Conservation (phyloP, 1,140 invertebrate species). For the Aphelinus certus region DNA sequence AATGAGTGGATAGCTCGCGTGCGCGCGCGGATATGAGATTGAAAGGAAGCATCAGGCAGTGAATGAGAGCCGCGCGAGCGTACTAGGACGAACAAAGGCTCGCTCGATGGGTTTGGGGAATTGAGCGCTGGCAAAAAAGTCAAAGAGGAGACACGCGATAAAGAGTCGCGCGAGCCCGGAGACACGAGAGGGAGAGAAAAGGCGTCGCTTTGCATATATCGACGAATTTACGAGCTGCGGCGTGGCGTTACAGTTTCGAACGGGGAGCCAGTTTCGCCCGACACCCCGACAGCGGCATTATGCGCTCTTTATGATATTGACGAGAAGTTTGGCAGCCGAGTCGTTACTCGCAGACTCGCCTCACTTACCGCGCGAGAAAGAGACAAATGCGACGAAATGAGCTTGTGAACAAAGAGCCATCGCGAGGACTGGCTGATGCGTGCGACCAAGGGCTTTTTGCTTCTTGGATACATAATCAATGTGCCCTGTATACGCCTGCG, state of each 20-base stretch:
- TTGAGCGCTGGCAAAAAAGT: neutral
- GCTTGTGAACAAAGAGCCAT: neutral
- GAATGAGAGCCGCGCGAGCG: conserved; percentile 16
- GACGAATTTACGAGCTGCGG: conserved; percentile 55
- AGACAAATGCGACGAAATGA: neutral
- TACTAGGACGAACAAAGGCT: conserved; percentile 21
- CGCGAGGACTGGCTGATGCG: too few species aligned
- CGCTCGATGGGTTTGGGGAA: conserved; percentile 18
- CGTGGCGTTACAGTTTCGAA: conserved; percentile 47
- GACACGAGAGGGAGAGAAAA: conserved; percentile 11
- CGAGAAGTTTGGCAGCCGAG: conserved; percentile 41
- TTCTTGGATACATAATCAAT: too few species aligned
- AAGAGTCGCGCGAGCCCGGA: neutral
- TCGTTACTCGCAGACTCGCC: conserved; percentile 24
- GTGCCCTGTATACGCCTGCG: too few species aligned
- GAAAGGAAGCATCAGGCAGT: conserved; percentile 23
- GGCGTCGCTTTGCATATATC: conserved; percentile 53
- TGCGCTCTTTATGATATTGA: conserved; percentile 50
- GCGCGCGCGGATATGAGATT: neutral
- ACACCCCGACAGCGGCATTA: conserved; percentile 41
- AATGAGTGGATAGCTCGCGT: neutral
- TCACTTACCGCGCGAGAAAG: neutral
- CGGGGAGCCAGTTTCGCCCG: conserved; percentile 40
- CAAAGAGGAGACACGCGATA: conserved; percentile 6
- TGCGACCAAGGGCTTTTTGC: too few species aligned